phyloP scores from a whole-genome alignment of 2,113 vertebrate species.

The Pitta sordida region DNA sequence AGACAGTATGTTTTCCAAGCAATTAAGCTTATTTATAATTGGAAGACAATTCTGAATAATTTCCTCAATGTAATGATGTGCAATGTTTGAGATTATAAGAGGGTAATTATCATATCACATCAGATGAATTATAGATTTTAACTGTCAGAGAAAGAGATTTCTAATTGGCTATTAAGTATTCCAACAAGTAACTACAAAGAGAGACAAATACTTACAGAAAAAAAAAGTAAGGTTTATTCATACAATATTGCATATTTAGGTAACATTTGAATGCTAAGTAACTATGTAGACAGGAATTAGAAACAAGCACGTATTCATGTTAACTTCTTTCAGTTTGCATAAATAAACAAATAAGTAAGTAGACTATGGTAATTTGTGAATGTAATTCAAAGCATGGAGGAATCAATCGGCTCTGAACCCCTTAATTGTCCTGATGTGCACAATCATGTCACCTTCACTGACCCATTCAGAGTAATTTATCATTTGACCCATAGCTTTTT shows the following conservation, averaged over 20 bases:
- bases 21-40: constrained; percentile 60
- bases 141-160: constrained; percentile 34
- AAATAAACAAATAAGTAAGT: neutral
- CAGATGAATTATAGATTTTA: constrained; percentile 40
- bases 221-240: neutral
- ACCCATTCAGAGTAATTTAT: neutral
- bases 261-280: neutral
- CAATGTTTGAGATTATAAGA: constrained; percentile 13
- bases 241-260: neutral
- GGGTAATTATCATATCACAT: constrained; percentile 12
- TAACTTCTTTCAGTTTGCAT: neutral
- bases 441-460: neutral
- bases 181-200: neutral
- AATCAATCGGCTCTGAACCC: neutral
- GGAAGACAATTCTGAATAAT: constrained; percentile 42
- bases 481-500: neutral
- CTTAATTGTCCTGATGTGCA: neutral
- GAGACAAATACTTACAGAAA: neutral
- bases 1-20: constrained; percentile 39
- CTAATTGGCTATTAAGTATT: constrained; percentile 20
- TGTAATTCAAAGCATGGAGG: neutral
- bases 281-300: neutral
- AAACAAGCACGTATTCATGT: neutral
- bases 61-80: constrained; percentile 2
- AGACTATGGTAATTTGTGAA: neutral